Conservation (phyloP, 2,888 invertebrate species). For the Calliphora vomitoria region DNA sequence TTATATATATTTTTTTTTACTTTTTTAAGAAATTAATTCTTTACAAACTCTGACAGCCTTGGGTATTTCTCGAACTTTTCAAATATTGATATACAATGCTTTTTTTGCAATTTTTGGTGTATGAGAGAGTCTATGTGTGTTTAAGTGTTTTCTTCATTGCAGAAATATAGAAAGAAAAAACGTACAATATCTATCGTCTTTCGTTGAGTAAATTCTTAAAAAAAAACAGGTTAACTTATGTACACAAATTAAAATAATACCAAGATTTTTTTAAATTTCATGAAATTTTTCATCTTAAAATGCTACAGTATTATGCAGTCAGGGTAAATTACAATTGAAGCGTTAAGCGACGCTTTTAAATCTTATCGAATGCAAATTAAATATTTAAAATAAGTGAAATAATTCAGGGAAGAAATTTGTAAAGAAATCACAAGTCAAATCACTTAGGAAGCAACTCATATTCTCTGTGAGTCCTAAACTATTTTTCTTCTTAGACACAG, state of each 20-base stretch:
- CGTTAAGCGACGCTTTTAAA: background rate
- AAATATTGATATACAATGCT: conserved; percentile 44
- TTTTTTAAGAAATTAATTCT: conserved; percentile 44
- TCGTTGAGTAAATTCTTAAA: conserved; percentile 5
- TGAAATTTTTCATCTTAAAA: background rate
- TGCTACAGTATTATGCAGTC: background rate
- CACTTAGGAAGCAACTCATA: too few relatives aligned
- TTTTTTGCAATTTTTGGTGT: background rate
- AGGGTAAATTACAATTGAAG: background rate
- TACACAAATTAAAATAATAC: conserved; percentile 36
- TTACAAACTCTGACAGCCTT: conserved; percentile 51
- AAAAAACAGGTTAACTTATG: conserved; percentile 45
- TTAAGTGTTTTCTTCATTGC: background rate
- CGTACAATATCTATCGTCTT: background rate
- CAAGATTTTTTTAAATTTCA: conserved; percentile 35
- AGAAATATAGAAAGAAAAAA: background rate
- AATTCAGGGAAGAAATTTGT: too few relatives aligned
- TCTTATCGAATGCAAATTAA: too few relatives aligned
- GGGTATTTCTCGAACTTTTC: conserved; percentile 27
- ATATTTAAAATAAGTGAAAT: too few relatives aligned
- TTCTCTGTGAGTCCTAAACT: too few relatives aligned
- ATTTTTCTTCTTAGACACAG: too few relatives aligned
- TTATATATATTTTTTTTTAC: background rate
- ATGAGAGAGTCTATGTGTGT: conserved; percentile 1
- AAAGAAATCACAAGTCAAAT: too few relatives aligned